phyloP scores from a whole-genome alignment of 1,140 invertebrate genomes.

The Ostrea denselamellosa region DNA sequence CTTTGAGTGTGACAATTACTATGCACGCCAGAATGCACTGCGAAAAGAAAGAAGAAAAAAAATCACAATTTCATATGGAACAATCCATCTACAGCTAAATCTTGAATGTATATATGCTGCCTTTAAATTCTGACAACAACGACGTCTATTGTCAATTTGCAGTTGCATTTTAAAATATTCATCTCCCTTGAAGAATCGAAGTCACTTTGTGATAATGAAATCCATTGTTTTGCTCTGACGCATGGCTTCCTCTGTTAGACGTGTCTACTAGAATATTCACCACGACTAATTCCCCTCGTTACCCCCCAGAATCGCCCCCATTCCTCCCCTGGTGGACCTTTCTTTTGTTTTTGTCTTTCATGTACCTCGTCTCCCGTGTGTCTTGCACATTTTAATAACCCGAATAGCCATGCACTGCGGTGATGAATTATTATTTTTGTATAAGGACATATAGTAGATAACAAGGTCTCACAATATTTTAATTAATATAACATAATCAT shows the following conservation, averaged over 20 bases:
- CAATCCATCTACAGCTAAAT: neutral
- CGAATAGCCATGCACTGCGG: neutral
- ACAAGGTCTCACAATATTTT: neutral
- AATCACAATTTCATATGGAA: neutral
- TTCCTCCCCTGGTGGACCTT: neutral
- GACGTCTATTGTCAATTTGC: too few relatives aligned
- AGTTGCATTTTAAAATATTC: constrained; percentile 21
- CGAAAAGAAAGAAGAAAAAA: constrained; percentile 63
- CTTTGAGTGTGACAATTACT: constrained; percentile 94
- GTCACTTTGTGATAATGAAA: constrained; percentile 3
- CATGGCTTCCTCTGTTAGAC: neutral
- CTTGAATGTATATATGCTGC: too few relatives aligned
- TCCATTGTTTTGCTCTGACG: neutral
- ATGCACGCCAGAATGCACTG: constrained; percentile 92
- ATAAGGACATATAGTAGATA: neutral
- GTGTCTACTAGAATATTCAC: neutral
- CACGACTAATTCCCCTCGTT: neutral
- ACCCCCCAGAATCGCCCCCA: neutral
- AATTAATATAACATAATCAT: constrained; percentile 38
- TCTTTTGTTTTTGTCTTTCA: constrained; percentile 30
- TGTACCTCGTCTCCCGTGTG: neutral
- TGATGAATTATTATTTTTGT: constrained; percentile 12
- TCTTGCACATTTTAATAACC: constrained; percentile 12
- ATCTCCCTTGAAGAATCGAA: constrained; percentile 19
- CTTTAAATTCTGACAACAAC: too few relatives aligned